Percentiles rank a stretch among this genome's conserved stretches.
phyloP scores from a whole-genome alignment of 2,113 vertebrate species.

The Dermatemys mawii region DNA sequence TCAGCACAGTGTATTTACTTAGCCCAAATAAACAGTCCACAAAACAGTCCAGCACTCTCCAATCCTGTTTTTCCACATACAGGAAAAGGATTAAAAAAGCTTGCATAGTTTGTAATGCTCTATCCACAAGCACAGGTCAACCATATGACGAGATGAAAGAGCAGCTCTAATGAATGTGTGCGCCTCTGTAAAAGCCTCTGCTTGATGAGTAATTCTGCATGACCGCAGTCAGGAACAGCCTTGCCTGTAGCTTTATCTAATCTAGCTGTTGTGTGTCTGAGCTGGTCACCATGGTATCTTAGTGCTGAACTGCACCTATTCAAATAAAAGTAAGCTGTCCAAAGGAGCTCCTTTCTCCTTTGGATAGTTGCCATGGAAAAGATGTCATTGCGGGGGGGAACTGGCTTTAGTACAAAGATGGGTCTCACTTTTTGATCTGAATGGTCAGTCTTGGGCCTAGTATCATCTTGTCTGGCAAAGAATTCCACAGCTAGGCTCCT shows the following conservation, averaged over 20 bases:
- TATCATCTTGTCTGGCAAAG: not conserved
- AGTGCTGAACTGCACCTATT: not conserved
- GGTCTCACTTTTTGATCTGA: not conserved
- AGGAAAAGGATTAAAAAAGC: not conserved
- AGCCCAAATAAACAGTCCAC: not conserved
- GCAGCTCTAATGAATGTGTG: not conserved
- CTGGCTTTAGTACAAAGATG: not conserved
- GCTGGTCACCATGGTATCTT: not conserved
- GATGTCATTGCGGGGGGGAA: not conserved
- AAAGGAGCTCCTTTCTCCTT: not conserved
- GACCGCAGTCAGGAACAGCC: not conserved
- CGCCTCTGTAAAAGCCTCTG: too few relatives aligned
- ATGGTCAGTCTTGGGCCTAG: not conserved
- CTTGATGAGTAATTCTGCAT: not conserved
- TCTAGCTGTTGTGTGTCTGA: conserved; percentile 4
- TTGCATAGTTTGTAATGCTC: not conserved
- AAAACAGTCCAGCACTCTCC: not conserved
- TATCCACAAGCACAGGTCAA: not conserved
- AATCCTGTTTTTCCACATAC: not conserved
- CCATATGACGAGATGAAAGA: not conserved
- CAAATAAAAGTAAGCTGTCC: not conserved
- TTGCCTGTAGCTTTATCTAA: not conserved
- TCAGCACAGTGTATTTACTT: not conserved
- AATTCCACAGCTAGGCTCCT: not conserved
- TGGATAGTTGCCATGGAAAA: not conserved